A percentile compares a stretch with the other conserved stretches of the same genome.
Evolutionary conservation across 2,888 invertebrate species (phyloP).

Genomic region (Stratiomys singularior): DNA sequence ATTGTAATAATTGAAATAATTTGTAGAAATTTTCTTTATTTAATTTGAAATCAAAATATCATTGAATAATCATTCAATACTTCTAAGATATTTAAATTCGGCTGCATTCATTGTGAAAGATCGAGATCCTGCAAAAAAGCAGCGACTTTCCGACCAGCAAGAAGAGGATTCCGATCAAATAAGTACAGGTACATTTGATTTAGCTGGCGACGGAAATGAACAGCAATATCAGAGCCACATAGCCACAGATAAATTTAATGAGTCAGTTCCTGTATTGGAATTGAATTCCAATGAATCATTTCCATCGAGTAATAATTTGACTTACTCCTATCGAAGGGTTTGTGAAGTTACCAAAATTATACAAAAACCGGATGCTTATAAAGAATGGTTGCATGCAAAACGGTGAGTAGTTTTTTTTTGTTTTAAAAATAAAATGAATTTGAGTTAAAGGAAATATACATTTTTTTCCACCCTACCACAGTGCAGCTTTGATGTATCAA

Average conservation of each 20-base stretch:
- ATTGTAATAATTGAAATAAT: too few relatives aligned
- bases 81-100: slow-evolving; percentile 55
- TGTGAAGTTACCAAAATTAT: slow-evolving; percentile 56
- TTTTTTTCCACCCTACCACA: background rate
- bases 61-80: too few relatives aligned
- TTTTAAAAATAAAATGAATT: background rate
- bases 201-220: slow-evolving; percentile 22
- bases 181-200: slow-evolving; percentile 29
- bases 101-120: slow-evolving; percentile 55
- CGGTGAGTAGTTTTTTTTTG: slow-evolving; percentile 49
- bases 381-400: slow-evolving; percentile 61
- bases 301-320: slow-evolving; percentile 55
- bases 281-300: slow-evolving; percentile 57
- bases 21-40: too few relatives aligned
- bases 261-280: slow-evolving; percentile 57
- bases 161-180: slow-evolving; percentile 23
- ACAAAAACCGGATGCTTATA: slow-evolving; percentile 59
- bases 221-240: slow-evolving; percentile 45
- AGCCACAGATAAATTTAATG: slow-evolving; percentile 44
- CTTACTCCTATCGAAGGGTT: slow-evolving; percentile 55
- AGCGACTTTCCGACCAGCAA: slow-evolving; percentile 18
- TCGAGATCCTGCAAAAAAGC: slow-evolving; percentile 45
- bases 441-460: background rate
- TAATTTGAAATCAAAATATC: too few relatives aligned
- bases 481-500: slow-evolving; percentile 53